A percentile compares a stretch with the other conserved stretches of the same genome.
Conservation (phyloP, 92 coral and sea anemone species). For the Actinernus sp. region DNA sequence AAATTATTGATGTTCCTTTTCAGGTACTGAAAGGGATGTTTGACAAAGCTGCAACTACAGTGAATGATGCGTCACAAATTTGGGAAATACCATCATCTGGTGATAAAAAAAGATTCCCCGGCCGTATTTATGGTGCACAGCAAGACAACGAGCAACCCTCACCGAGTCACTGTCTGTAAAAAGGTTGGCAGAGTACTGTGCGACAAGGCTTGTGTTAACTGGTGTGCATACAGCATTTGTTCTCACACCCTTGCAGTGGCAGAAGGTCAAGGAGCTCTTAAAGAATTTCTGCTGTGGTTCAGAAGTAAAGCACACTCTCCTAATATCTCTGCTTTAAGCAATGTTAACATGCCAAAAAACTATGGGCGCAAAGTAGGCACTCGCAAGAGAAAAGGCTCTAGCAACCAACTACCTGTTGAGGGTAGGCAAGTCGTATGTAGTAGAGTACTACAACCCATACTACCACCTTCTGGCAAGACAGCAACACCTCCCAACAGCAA, state of each 20-base stretch:
- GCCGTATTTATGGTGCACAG: too few species aligned
- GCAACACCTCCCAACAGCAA: too few species aligned
- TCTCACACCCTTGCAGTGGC: slow-evolving; percentile 49
- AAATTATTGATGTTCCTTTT: slow-evolving; percentile 39
- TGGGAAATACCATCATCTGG: too few species aligned
- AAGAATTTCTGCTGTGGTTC: too few species aligned
- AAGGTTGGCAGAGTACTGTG: slow-evolving; percentile 24
- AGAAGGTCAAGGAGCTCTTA: too few species aligned
- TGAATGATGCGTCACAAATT: slow-evolving; percentile 23
- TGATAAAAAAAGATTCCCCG: too few species aligned
- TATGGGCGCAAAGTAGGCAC: too few species aligned
- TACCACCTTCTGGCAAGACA: too few species aligned
- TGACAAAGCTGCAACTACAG: slow-evolving; percentile 29
- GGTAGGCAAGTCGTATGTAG: slow-evolving; percentile 23
- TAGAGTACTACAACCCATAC: slow-evolving; percentile 7
- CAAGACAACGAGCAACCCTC: slow-evolving; percentile 33
- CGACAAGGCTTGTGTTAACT: slow-evolving; percentile 41
- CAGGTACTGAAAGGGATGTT: too few species aligned
- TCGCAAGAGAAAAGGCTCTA: slow-evolving; percentile 35
- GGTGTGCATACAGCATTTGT: slow-evolving; percentile 30
- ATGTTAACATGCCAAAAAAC: slow-evolving; percentile 49
- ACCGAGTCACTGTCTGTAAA: slow-evolving; percentile 14
- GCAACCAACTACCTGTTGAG: slow-evolving; percentile 14
- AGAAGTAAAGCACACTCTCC: too few species aligned
- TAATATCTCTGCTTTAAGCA: slow-evolving; percentile 27